Base-by-base conservation (phyloP, 2,888 invertebrate genomes). In the Boloria euphrosyne region DNA sequence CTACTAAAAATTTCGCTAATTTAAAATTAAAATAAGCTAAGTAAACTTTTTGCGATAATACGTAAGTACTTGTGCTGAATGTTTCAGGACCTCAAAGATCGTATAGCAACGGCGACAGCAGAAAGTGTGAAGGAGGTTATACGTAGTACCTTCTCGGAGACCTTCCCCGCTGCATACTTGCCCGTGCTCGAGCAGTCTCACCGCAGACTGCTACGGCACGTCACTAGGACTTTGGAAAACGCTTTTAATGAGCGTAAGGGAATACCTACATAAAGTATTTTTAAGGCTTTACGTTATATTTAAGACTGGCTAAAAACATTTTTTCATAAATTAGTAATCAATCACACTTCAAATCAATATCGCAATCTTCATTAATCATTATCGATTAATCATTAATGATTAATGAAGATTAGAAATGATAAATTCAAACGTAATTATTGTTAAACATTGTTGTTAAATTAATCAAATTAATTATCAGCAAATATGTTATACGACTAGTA, bases 151-250 rank as follows among this genome's bases (percentile, higher is more conserved):
- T 69, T 88, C 67, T 76, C 81, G 5, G 77, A 80, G 2, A 84
- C 83, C 72, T 73, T 88, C 69, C 75, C 85, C 0, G 67, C 76
- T 6, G 65, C 80, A 1, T 87, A 85, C 78, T 72, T 84, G 71
- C 87, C 87, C 0, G 72, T 82, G 14, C 73, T 88, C 74, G 81
- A 85, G 73, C 80, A 80, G 31, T 81, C 84, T 3, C 86, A 88
- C 43, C 79, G 82, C 0, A 76, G 84, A 2, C 81, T 89, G 53
- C 71, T 83, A 50, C 71, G 74, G 0, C 80, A 84, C 18, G 80
- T 86, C 54, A 75, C 83, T 38, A 74, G 71, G 38, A 76, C 80
- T 13, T 74, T 90, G 0, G 81, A 83, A 5, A 79, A 80, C 3
- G 83, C 86, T 0, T 88, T 89, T 61, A 66, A 69, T 5, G 82